phyloP scores from a whole-genome alignment of 1,140 invertebrate species.

The Eueides isabella region DNA sequence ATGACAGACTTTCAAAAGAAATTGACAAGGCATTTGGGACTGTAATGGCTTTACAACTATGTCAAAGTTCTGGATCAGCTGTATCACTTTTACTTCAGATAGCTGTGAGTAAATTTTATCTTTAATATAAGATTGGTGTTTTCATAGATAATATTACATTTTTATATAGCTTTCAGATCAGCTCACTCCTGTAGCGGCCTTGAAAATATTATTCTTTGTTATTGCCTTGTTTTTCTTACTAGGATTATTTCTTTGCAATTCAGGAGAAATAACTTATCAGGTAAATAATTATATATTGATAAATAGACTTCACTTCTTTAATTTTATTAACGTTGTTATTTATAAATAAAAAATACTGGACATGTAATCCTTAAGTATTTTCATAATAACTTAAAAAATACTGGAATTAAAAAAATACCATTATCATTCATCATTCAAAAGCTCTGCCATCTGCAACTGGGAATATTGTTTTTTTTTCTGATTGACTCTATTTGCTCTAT shows the following conservation, averaged over 20 bases:
- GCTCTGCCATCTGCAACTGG: no score
- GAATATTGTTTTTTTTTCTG: no score
- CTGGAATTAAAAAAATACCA: no score
- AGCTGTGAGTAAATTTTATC: conserved; percentile 52
- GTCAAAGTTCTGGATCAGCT: conserved; percentile 63
- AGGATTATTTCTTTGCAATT: conserved; percentile 63
- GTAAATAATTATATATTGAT: conserved; percentile 34
- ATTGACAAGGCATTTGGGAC: conserved; percentile 66
- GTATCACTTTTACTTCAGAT: conserved; percentile 69
- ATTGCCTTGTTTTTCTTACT: conserved; percentile 59
- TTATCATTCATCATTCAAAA: no score
- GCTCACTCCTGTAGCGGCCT: conserved; percentile 49
- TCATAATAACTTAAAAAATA: no score
- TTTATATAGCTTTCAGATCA: conserved; percentile 55
- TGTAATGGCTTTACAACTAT: conserved; percentile 65
- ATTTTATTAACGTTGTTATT: neutral
- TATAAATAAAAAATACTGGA: neutral
- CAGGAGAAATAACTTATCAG: conserved; percentile 70
- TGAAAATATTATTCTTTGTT: conserved; percentile 65
- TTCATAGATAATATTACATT: neutral
- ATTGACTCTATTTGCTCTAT: no score
- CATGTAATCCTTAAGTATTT: no score
- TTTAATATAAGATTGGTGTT: neutral
- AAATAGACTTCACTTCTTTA: neutral
- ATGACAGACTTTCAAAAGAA: conserved; percentile 55